Conservation (phyloP, 92 coral and sea anemone genomes). For the Phenganax marumi region DNA sequence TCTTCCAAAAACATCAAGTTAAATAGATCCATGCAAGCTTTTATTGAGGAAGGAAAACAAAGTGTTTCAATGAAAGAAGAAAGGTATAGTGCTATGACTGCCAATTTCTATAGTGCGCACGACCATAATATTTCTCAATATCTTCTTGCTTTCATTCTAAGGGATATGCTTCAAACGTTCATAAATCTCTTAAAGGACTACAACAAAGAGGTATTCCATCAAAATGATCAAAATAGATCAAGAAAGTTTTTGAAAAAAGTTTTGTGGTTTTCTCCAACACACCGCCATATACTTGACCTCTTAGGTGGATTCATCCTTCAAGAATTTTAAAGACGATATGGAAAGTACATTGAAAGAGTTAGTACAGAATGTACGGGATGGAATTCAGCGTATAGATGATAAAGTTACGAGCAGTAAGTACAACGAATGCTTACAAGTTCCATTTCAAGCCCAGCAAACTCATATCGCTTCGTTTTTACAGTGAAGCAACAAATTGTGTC, state of each 20-base stretch:
- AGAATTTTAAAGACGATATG: constrained; percentile 70
- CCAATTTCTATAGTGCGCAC: neutral
- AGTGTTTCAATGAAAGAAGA: constrained; percentile 78
- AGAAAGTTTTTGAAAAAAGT: neutral
- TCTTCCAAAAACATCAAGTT: constrained; percentile 51
- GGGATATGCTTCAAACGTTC: constrained; percentile 86
- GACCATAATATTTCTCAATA: neutral
- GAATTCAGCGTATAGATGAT: constrained; percentile 67
- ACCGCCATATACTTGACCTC: neutral
- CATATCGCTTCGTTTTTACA: constrained; percentile 16
- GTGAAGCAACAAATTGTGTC: constrained; percentile 80
- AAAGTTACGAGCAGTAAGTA: constrained; percentile 65
- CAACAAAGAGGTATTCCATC: constrained; percentile 73
- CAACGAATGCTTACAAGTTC: neutral
- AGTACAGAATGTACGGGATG: constrained; percentile 71
- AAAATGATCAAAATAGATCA: too few species aligned
- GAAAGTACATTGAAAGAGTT: constrained; percentile 61
- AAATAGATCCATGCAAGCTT: constrained; percentile 55
- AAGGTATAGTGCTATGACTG: constrained; percentile 52
- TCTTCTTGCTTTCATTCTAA: constrained; percentile 13
- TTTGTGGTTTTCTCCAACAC: neutral
- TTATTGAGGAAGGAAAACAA: constrained; percentile 73
- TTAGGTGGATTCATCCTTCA: constrained; percentile 80
- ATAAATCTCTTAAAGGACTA: constrained; percentile 88
- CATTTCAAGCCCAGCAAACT: neutral